These are phyloP conservation scores for Dasysyrphus albostriatus DNA, from an alignment of 2,888 invertebrate species.

Conservation along the genomic window DNA sequence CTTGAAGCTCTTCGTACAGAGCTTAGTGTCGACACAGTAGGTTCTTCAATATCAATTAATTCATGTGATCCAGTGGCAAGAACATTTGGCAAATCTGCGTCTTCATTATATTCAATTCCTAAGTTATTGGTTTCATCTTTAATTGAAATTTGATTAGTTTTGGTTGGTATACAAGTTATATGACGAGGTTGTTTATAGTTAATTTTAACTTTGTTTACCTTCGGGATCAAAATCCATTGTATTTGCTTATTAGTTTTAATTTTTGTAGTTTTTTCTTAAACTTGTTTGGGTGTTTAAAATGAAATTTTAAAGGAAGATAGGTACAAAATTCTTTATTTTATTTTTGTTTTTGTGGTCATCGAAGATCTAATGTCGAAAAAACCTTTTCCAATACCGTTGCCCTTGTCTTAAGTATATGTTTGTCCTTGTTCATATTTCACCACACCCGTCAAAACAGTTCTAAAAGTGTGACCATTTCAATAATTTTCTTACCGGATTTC, in stretches of 20 bases:
- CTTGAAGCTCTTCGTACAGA: not conserved
- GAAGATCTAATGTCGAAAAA: not conserved
- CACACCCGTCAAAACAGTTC: not conserved
- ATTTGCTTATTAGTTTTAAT: not conserved
- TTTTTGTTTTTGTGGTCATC: conserved; percentile 18
- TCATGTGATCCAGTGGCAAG: not conserved
- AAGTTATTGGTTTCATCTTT: not conserved
- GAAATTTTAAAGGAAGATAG: not conserved
- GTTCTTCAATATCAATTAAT: not conserved
- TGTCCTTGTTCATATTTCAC: not conserved
- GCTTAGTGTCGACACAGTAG: not conserved
- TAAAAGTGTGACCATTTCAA: not conserved
- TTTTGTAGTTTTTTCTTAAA: not conserved
- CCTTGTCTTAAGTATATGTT: no score
- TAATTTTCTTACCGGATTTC: no score
- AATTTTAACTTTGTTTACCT: not conserved
- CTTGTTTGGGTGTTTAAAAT: not conserved
- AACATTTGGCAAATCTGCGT: not conserved
- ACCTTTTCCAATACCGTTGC: no score
- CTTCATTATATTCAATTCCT: conserved; percentile 4
- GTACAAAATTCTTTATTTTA: not conserved
- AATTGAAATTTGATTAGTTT: not conserved
- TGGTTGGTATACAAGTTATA: not conserved
- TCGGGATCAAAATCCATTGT: conserved; percentile 14
- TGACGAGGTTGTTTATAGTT: not conserved